These are phyloP conservation scores for Andrena bucephala DNA, from an alignment of 2,888 invertebrate genomes.

Conservation along the genomic window DNA sequence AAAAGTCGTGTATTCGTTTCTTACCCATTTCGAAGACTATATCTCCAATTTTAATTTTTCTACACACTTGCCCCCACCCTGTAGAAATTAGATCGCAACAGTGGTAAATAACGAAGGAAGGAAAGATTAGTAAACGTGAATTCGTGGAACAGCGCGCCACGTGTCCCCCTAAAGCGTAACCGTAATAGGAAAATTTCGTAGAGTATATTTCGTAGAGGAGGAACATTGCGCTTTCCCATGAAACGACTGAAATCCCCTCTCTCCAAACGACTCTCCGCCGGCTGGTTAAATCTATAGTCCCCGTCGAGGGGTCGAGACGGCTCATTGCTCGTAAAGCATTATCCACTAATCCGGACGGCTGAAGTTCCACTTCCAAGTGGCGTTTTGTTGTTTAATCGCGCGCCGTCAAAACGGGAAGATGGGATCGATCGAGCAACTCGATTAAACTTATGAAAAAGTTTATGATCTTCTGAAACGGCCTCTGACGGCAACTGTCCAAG, in stretches of 20 bases:
- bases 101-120: no score
- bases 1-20: no score
- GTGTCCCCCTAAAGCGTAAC: no score
- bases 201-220: not conserved
- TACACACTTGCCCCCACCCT: no score
- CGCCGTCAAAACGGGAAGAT: conserved; percentile 33
- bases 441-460: conserved; percentile 78
- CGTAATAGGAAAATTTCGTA: not conserved
- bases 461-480: conserved; percentile 52
- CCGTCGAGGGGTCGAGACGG: conserved; percentile 32
- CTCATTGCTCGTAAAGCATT: conserved; percentile 59
- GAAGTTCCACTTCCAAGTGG: conserved; percentile 28
- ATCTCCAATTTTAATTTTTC: no score
- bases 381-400: conserved; percentile 62
- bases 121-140: no score
- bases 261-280: not conserved
- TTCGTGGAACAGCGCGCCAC: no score
- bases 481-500: conserved; percentile 21
- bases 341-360: conserved; percentile 47
- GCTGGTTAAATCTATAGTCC: conserved; percentile 43
- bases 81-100: no score
- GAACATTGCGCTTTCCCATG: not conserved
- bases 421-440: conserved; percentile 61
- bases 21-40: no score
- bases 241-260: not conserved